A percentile compares a stretch with the other conserved stretches of the same genome.
These are phyloP conservation scores for Myopa tessellatipennis DNA, from an alignment of 2,888 invertebrate genomes.

Conservation along the genomic window DNA sequence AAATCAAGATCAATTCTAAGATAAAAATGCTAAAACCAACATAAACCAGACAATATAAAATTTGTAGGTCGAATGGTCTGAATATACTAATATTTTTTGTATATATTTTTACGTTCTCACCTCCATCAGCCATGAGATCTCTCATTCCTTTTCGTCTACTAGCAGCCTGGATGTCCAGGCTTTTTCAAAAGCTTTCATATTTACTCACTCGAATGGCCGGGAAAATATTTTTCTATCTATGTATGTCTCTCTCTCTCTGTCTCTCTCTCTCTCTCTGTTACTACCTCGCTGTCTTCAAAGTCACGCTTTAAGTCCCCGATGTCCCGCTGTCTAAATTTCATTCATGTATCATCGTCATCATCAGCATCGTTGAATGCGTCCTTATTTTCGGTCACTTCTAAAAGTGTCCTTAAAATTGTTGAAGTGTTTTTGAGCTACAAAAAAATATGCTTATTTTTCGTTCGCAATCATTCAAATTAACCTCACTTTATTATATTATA, in stretches of 20 bases:
- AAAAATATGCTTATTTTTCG: neutral
- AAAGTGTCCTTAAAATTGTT: constrained; percentile 15
- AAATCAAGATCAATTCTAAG: too few relatives aligned
- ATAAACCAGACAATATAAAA: too few relatives aligned
- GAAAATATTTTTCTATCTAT: neutral
- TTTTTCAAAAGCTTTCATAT: neutral
- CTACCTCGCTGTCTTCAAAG: neutral
- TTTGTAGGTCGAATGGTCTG: too few relatives aligned
- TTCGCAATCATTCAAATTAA: too few relatives aligned
- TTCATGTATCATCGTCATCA: neutral
- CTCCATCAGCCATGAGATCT: too few relatives aligned
- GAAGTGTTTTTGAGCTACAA: neutral
- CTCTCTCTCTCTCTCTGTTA: neutral
- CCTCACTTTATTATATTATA: too few relatives aligned
- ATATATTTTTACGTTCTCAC: too few relatives aligned
- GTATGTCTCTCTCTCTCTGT: neutral
- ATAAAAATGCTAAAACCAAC: too few relatives aligned
- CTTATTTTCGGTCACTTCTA: constrained; percentile 23
- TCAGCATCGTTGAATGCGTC: neutral
- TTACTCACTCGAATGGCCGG: neutral
- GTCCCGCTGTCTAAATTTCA: neutral
- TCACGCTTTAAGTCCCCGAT: neutral
- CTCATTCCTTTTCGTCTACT: neutral
- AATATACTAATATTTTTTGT: too few relatives aligned
- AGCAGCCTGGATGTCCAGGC: neutral